Conservation (phyloP, 2,113 vertebrate genomes). For the Tetrao urogallus region DNA sequence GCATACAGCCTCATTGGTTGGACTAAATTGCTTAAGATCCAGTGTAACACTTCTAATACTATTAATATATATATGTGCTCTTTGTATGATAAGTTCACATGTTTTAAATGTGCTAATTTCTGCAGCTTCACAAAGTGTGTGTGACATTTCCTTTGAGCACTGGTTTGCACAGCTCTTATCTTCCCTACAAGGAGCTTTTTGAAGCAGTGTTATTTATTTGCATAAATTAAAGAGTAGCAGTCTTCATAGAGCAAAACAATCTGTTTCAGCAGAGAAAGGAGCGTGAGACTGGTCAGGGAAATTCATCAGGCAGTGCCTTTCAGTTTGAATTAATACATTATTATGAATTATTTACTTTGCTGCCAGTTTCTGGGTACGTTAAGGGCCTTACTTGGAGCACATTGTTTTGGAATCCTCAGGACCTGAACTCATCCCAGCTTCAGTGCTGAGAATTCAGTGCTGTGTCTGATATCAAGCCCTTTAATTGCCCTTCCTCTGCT, state of each 20-base stretch:
- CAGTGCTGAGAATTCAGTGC: background rate
- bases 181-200: background rate
- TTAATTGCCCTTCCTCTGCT: background rate
- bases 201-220: background rate
- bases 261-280: background rate
- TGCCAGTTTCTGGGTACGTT: background rate
- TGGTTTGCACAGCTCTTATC: background rate
- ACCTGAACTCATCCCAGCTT: background rate
- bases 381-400: rapidly evolving
- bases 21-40: background rate
- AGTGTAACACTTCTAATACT: background rate
- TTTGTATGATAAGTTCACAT: background rate
- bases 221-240: background rate
- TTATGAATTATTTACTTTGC: background rate
- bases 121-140: background rate
- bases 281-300: background rate
- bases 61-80: background rate
- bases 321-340: background rate
- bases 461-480: background rate
- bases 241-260: background rate
- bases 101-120: background rate
- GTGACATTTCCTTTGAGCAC: background rate
- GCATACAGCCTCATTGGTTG: too few species aligned
- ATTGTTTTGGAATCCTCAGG: background rate
- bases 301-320: background rate